Percentiles rank a stretch among this genome's conserved stretches.
Conservation (phyloP, 2,888 invertebrate genomes). For the Machimus atricapillus region DNA sequence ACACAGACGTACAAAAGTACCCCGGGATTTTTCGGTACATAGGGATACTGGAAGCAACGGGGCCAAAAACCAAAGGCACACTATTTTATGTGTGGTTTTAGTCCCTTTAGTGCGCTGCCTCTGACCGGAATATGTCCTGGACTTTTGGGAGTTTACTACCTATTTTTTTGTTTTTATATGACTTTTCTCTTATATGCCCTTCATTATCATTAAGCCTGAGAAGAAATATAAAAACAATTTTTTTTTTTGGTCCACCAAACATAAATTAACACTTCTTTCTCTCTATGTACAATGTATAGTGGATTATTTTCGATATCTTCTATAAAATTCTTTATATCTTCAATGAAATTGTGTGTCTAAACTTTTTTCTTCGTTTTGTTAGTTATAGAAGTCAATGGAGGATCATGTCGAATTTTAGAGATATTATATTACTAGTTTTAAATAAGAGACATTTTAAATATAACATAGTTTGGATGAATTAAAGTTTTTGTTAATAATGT, state of each 20-base stretch:
- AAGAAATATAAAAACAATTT: background rate
- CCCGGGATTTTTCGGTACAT: background rate
- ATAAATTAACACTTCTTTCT: background rate
- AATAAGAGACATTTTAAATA: too few relatives aligned
- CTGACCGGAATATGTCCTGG: background rate
- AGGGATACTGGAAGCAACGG: background rate
- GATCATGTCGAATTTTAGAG: too few relatives aligned
- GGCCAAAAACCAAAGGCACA: background rate
- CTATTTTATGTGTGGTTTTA: background rate
- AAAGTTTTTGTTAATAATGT: too few relatives aligned
- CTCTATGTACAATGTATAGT: background rate
- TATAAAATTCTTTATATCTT: too few relatives aligned
- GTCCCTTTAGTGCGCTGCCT: background rate
- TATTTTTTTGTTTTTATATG: background rate
- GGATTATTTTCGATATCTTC: background rate
- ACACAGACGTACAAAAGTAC: too few relatives aligned
- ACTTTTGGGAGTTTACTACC: background rate
- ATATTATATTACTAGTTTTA: too few relatives aligned
- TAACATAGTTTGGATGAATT: too few relatives aligned
- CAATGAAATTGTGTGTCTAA: too few relatives aligned
- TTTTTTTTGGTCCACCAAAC: too few relatives aligned
- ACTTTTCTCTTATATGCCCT: background rate
- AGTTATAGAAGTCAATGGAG: too few relatives aligned
- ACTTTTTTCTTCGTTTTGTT: too few relatives aligned
- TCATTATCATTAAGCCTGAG: background rate